Evolutionary conservation across 2,797 vertebrate genomes (phyloP).

Genomic region (Hafferia zeledoni): DNA sequence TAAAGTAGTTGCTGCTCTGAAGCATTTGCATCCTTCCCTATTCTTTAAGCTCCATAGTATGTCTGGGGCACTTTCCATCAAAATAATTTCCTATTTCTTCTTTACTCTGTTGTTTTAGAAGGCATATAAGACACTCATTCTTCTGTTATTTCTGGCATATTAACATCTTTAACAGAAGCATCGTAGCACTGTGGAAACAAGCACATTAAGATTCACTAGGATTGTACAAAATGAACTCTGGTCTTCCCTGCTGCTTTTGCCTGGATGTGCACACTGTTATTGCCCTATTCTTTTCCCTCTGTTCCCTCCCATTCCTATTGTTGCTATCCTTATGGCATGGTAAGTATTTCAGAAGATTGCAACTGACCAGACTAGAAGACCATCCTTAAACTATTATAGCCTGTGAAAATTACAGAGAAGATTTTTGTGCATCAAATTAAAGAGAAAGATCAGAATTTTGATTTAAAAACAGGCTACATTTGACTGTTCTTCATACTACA

Average conservation of each 20-base stretch:
- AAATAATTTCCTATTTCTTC: background rate
- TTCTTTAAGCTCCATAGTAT: background rate
- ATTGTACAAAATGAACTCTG: background rate
- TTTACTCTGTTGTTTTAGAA: background rate
- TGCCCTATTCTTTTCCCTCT: background rate
- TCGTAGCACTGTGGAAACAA: background rate
- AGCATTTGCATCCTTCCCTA: background rate
- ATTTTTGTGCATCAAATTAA: background rate
- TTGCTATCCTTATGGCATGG: background rate
- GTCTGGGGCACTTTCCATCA: background rate
- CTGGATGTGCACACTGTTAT: background rate
- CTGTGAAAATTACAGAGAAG: background rate
- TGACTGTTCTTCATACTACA: background rate
- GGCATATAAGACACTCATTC: background rate
- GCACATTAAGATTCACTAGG: background rate
- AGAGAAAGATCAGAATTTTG: background rate
- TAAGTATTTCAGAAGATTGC: background rate
- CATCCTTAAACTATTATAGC: background rate
- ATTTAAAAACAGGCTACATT: background rate
- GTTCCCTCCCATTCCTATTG: background rate
- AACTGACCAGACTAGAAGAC: background rate
- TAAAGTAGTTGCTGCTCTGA: background rate
- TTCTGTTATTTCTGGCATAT: background rate
- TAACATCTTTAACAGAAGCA: background rate
- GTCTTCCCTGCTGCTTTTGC: background rate